Evolutionary conservation across 2,888 invertebrate species (phyloP).

Genomic region (Hanleya hanleyi): DNA sequence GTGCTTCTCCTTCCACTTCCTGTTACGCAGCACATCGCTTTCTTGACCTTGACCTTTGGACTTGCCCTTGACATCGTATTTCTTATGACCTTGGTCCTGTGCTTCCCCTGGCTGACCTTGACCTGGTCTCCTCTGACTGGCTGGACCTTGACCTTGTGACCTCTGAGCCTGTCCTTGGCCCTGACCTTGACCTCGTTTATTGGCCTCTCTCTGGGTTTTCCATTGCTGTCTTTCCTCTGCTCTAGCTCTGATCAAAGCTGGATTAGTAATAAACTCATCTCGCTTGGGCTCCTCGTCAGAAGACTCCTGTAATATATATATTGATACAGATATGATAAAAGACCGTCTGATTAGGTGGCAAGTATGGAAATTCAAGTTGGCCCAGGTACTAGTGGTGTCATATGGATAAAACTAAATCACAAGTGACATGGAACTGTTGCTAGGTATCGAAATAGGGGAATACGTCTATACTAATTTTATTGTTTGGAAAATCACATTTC

Average conservation of each 20-base stretch:
- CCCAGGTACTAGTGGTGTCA: too few relatives aligned
- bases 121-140: not conserved
- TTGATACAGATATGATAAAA: too few relatives aligned
- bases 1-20: conserved; percentile 85
- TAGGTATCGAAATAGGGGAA: too few relatives aligned
- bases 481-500: too few relatives aligned
- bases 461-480: too few relatives aligned
- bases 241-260: conserved; percentile 62
- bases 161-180: not conserved
- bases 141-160: not conserved
- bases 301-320: conserved; percentile 38
- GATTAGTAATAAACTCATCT: conserved; percentile 65
- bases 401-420: too few relatives aligned
- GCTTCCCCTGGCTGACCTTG: conserved; percentile 1
- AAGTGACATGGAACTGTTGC: too few relatives aligned
- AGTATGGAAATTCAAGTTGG: too few relatives aligned
- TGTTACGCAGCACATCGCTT: conserved; percentile 82
- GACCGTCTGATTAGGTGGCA: too few relatives aligned
- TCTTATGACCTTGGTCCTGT: conserved; percentile 22
- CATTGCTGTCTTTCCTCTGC: conserved; percentile 51
- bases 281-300: conserved; percentile 25
- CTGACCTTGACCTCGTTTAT: conserved; percentile 30
- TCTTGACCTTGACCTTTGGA: conserved; percentile 90
- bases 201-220: conserved; percentile 38
- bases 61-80: conserved; percentile 77